Base-by-base conservation (phyloP, 2,888 invertebrate genomes). In the Drosophila sordidula region DNA sequence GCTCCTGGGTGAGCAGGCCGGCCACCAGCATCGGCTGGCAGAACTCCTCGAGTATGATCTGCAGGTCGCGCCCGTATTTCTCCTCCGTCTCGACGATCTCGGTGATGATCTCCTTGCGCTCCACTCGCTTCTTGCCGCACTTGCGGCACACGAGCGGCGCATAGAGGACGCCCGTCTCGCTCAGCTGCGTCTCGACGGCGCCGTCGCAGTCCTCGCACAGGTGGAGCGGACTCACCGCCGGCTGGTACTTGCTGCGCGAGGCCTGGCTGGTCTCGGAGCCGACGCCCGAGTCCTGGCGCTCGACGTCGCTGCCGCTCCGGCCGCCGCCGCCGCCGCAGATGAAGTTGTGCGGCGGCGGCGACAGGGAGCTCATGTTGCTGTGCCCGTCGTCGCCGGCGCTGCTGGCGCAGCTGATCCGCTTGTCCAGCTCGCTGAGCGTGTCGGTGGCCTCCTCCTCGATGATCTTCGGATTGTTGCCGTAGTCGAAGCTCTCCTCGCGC, bases 51-150 rank as follows among this genome's bases (percentile, higher is more conserved):
- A 97, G 93, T 81, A 98, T 96, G 62, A 98, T 98, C 91, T 96
- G 96, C 83, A 98, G 93, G 92, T 98, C 98, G 56, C 98, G 94
- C 18, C 98, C 98, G 90, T 98, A 98, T 90, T 98, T 98, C 90
- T 98, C 96, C 93, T 98, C 98, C 2, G 98, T 98, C 93, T 98
- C 98, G 4, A 98, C 97, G 70, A 98, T 97, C 93, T 98, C 98
- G 4, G 96, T 96, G 54, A 98, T 96, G 36, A 98, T 98, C 93
- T 98, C 98, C 90, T 98, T 97, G 58, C 98, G 94, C 91, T 98
- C 98, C 8, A 96, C 95, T 59, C 98, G 94, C 89, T 96, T 96
- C 90, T 97, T 97, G 64, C 95, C 94, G 91, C 98, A 98, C 91
- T 97, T 97, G 73, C 96, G 94, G 92, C 98, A 98, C 34, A 97